Base-by-base conservation (phyloP, 2,888 invertebrate species). In the Tridacna gigas region DNA sequence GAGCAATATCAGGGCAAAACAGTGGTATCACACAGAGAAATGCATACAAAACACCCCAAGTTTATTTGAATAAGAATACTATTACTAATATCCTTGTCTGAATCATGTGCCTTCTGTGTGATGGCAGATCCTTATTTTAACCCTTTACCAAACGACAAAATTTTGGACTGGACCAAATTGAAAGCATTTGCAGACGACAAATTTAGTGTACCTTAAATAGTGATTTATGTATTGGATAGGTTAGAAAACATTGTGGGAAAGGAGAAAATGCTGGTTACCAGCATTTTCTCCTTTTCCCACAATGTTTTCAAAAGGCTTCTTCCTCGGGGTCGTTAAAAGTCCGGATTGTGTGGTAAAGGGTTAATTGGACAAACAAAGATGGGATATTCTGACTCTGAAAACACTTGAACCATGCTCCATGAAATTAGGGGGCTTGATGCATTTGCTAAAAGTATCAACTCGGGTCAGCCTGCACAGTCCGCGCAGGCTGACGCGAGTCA, bases 61-160 rank as follows among this genome's bases (percentile, higher is more conserved):
- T 26, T 71, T 11, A 71, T 71, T 71, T 51, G 71, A 48, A 71
- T 71, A 71, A 12, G 47, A 71, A 71, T 51, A 22, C 12, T 25
- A 51, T 71, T 51, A 71, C 51, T 71, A 71, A 71, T 71, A 63
- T 25, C n/a, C 63, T 9, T 20, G 56, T 56, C 56, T 20, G 15
- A 22, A 25, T 25, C 63, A 18, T 56, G 20, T 56, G 20, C 56
- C 56, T 37, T 4, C 37, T 37, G 37, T 37, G 37, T 37, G 7
- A 37, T 37, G 37, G 37, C 37, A 37, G 37, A 56, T n/a, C 18
- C 56, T 56, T 56, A 2, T 37, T 37, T 37, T 37, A 63, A 25
- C 63, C 22, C 63, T 9, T 25, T 63, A 18, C 63, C 63, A 25
- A 20, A 63, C 25, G n/a, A 12, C 12, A 61, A 12, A 61, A 63